Base-by-base conservation (phyloP, 2,797 vertebrate genomes). In the Sparus aurata region DNA sequence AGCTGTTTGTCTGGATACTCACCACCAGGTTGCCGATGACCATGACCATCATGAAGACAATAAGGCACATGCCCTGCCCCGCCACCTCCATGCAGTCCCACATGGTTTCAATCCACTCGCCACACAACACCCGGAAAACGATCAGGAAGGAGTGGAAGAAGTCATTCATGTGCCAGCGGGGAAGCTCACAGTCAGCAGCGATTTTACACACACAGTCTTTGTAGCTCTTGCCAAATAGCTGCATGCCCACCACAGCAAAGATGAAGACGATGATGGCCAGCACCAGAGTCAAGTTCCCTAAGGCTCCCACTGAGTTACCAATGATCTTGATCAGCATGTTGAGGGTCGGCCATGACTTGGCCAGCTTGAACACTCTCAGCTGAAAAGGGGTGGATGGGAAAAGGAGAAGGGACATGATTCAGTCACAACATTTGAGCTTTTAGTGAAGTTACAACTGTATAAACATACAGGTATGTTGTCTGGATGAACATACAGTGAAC, bases 311-410 rank as follows among this genome's bases (percentile, higher is more conserved):
- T 0, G 98, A 99, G 94, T 99, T 99, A 22, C 98, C 98, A 22
- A 99, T 99, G 94, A 99, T 99, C 96, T 99, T 99, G 90, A 99
- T 99, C 92, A 99, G 95, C 98, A 99, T 99, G 96, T 99, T 99
- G 87, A 99, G 94, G 43, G 98, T 99, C 63, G 98, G 98, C 98
- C 98, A 99, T 47, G 98, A 99, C 81, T 99, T 99, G 84, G 98
- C 98, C 92, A 99, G 90, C 87, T 99, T 99, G 93, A 99, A 99
- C 90, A 99, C 98, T 93, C 98, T 96, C 93, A 99, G 94, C 98
- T 99, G 87, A 71, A 77, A 67, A 66, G 30, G 41, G 13, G 67
- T 30, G 27, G 64, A 71, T 27, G 68, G 49, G 69, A 65, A 86
- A 50, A 73, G 49, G 15, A 58, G 63, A 16, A 60, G 23, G 49